phyloP scores from a whole-genome alignment of 2,113 vertebrate genomes.

The Pygoscelis adeliae region DNA sequence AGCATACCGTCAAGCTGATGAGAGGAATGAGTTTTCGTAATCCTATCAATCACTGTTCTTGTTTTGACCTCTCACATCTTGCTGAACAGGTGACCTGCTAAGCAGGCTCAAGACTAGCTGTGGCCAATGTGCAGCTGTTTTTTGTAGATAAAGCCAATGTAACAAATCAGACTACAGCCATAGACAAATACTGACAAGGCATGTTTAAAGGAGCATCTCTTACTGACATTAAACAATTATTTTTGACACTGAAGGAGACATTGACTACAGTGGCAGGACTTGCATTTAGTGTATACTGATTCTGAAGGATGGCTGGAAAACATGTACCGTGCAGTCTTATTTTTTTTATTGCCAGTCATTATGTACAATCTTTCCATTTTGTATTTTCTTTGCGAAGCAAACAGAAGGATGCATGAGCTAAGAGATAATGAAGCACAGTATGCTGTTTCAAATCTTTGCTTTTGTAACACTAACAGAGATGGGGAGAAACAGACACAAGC shows the following conservation, averaged over 20 bases:
- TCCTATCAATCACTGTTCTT: not conserved
- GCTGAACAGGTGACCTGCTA: not conserved
- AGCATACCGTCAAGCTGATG: not conserved
- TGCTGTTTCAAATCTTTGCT: not conserved
- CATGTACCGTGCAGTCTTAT: not conserved
- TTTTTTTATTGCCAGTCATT: not conserved
- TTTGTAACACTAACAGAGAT: not conserved
- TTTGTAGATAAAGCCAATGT: not conserved
- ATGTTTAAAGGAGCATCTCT: not conserved
- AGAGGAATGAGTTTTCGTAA: not conserved
- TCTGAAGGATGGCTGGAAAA: not conserved
- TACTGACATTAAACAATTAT: not conserved
- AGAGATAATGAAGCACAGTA: not conserved
- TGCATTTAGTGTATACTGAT: not conserved
- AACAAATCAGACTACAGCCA: not conserved
- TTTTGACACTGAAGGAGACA: not conserved
- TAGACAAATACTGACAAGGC: not conserved
- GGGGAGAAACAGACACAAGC: not conserved
- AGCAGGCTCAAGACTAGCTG: not conserved
- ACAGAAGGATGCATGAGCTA: not conserved
- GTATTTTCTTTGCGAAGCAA: not conserved
- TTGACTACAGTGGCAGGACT: not conserved
- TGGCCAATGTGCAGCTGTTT: not conserved
- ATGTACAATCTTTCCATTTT: not conserved
- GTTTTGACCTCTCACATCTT: not conserved